Evolutionary conservation across 1,140 invertebrate species (phyloP), one percentile per base, ranked within the genome.

Genomic region (Orchestia grillus): DNA sequence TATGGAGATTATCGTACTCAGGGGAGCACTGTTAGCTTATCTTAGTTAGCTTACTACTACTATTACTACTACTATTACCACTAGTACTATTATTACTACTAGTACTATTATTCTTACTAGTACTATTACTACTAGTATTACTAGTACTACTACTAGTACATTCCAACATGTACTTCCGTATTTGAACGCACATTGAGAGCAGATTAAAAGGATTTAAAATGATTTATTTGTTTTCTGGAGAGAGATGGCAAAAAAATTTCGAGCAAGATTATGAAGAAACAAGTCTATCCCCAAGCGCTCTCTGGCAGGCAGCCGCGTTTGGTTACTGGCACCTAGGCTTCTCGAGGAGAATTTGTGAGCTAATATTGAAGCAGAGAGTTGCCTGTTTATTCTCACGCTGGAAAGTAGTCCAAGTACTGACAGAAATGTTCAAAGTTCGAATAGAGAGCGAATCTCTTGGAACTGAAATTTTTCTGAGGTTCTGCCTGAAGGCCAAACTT

Each of bases 331-430:
- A 23, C 28, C 62, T 77, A 77, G 11, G 62, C 15, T 77, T 15
- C 62, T 23, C 11, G 62, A 77, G 62, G 28, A 77, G 28, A 77
- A 77, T 77, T 77, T 77, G 62, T 77, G 62, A 77, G 62, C 62
- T 77, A 77, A 77, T 77, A 77, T 77, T 77, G 62, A 28, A 77
- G 62, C 62, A 23, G 62, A 77, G 62, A 77, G 11, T 77, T 36
- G 62, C 62, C 28, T 77, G 62, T 77, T 77, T 77, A 77, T 77
- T 77, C 62, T 77, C 62, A 77, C 62, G 62, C 62, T 23, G 62
- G 62, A 77, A 77, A 77, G 62, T 77, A 77, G 62, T 77, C 62
- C 62, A 77, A 77, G 62, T 77, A 77, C 62, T 77, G 62, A 77
- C 62, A 77, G 62, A 77, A 77, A 77, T 77, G 62, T 36, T 77